phyloP scores from a whole-genome alignment of 2,113 vertebrate genomes.

The Pimephales promelas region DNA sequence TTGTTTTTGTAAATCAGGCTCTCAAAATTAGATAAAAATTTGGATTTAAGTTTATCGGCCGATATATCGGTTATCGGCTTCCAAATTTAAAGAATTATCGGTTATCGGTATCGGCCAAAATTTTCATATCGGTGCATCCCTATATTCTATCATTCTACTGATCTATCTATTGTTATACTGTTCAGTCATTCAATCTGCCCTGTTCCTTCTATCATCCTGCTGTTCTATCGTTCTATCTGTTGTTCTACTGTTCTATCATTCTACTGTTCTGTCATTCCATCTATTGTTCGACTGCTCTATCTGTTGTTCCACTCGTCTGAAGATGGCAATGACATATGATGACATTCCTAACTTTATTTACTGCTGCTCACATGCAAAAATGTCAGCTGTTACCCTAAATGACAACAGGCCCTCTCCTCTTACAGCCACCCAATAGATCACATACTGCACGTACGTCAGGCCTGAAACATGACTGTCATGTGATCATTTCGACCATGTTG shows the following conservation, averaged over 20 bases:
- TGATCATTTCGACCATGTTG: background rate
- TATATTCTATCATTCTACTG: background rate
- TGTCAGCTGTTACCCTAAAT: conserved; percentile 36
- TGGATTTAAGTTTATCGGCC: too few species aligned
- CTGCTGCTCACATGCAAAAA: background rate
- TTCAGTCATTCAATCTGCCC: too few species aligned
- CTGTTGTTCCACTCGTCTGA: background rate
- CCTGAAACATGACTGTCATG: background rate
- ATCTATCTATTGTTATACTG: too few species aligned
- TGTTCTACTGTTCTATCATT: background rate
- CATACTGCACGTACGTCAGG: background rate
- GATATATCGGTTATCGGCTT: too few species aligned
- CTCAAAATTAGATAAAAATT: too few species aligned
- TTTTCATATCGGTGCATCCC: too few species aligned
- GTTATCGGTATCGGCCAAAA: too few species aligned
- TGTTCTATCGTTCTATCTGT: background rate
- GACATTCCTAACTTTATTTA: conserved; percentile 40
- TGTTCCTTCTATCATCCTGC: background rate
- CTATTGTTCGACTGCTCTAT: background rate
- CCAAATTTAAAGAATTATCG: too few species aligned
- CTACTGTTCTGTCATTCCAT: background rate
- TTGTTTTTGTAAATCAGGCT: too few species aligned
- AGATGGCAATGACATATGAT: conserved; percentile 13
- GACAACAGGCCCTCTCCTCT: background rate
- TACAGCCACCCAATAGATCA: background rate